Evolutionary conservation across 2,888 invertebrate species (phyloP).

Genomic region (Zaprionus lineosus): DNA sequence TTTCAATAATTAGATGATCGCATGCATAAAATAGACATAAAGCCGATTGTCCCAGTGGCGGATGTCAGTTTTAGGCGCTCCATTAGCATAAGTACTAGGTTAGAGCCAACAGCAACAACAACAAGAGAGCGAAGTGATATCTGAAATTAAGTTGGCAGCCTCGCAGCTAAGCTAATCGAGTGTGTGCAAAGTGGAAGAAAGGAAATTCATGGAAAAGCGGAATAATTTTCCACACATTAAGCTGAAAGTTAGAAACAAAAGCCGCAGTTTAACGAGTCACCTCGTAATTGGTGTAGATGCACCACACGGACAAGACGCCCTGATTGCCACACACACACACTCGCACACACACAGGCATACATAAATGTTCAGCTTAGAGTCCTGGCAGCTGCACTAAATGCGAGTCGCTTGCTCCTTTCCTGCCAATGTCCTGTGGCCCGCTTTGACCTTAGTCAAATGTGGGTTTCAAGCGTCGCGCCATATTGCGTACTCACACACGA

Average conservation of each 20-base stretch:
- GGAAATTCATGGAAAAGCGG: slow-evolving; percentile 3
- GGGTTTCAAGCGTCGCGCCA: slow-evolving; percentile 63
- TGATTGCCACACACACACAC: slow-evolving; percentile 9
- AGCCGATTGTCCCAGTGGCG: slow-evolving; percentile 36
- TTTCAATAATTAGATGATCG: slow-evolving; percentile 44
- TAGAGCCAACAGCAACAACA: neutral
- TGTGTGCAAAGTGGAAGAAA: slow-evolving; percentile 3
- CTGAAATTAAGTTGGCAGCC: slow-evolving; percentile 3
- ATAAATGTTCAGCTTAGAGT: slow-evolving; percentile 12
- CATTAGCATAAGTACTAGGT: neutral
- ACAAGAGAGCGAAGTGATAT: no score
- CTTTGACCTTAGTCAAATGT: slow-evolving; percentile 63
- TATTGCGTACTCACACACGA: slow-evolving; percentile 54
- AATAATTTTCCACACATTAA: slow-evolving; percentile 49
- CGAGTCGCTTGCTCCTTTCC: slow-evolving; percentile 12
- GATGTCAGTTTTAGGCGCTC: slow-evolving; percentile 20
- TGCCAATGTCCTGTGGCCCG: slow-evolving; percentile 39
- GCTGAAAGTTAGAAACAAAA: slow-evolving; percentile 17
- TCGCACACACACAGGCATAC: slow-evolving; percentile 7
- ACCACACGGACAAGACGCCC: slow-evolving; percentile 12
- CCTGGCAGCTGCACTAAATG: slow-evolving; percentile 46
- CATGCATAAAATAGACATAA: slow-evolving; percentile 68
- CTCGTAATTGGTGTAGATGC: slow-evolving; percentile 44
- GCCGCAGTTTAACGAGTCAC: slow-evolving; percentile 29
- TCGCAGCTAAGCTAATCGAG: neutral